Evolutionary conservation across 2,888 invertebrate species (phyloP).

Genomic region (Microctonus brassicae): DNA sequence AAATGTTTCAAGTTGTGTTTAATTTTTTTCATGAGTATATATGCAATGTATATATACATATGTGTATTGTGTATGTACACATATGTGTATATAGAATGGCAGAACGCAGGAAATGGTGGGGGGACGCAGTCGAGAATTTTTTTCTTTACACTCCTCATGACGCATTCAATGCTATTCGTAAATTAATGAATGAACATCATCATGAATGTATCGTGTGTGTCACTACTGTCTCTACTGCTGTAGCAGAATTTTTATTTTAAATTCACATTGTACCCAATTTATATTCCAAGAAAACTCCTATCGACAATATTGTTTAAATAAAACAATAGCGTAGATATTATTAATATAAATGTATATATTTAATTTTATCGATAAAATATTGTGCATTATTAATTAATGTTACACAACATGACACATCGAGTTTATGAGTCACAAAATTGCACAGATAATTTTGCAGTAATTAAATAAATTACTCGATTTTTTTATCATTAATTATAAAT

Average conservation of each 20-base stretch:
- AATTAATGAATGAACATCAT: neutral
- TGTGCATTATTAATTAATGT: too few species aligned
- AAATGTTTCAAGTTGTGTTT: too few species aligned
- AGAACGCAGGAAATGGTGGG: neutral
- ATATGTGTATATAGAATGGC: neutral
- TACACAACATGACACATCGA: too few species aligned
- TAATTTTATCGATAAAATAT: too few species aligned
- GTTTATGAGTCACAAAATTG: too few species aligned
- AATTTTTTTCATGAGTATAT: neutral
- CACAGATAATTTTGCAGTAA: too few species aligned
- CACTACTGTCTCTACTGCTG: neutral
- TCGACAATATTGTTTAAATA: neutral
- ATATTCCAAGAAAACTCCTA: neutral
- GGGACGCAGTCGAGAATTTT: neutral
- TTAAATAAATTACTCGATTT: too few species aligned
- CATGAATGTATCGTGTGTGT: neutral
- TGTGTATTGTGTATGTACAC: too few species aligned
- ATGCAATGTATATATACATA: neutral
- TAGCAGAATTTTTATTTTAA: neutral
- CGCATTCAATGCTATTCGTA: slow-evolving; percentile 1
- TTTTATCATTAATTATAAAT: too few species aligned
- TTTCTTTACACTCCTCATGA: slow-evolving; percentile 16
- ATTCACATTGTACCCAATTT: neutral
- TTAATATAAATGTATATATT: too few species aligned
- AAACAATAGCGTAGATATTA: too few species aligned